Evolutionary conservation across 2,113 vertebrate species (phyloP).

Genomic region (Plecotus auritus): DNA sequence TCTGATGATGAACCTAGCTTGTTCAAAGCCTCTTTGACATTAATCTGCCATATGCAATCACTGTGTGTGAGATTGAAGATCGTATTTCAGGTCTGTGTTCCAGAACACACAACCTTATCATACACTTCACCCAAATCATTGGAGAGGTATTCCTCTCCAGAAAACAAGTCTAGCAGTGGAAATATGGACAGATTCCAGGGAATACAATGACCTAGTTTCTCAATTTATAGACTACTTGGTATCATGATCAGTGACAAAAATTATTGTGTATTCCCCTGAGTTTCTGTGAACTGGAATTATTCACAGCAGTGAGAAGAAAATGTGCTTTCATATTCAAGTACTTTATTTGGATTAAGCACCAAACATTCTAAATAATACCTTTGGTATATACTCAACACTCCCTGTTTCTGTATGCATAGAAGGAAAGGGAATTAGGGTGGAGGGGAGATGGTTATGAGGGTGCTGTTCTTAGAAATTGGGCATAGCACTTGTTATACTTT

Average conservation of each 20-base stretch:
- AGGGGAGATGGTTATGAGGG: not conserved
- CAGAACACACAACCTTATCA: slow-evolving; percentile 35
- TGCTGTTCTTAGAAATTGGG: not conserved
- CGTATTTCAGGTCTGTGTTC: slow-evolving; percentile 38
- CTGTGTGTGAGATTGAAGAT: slow-evolving; percentile 15
- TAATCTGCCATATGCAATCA: slow-evolving; percentile 61
- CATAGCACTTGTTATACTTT: not conserved
- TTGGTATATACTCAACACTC: not conserved
- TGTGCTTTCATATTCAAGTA: not conserved
- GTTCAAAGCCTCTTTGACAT: slow-evolving; percentile 47
- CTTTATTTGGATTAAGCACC: not conserved
- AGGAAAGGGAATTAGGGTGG: not conserved
- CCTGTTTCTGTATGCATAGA: not conserved
- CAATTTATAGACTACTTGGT: not conserved
- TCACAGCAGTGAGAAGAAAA: not conserved
- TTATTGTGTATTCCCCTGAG: not conserved
- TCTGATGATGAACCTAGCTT: slow-evolving; percentile 53
- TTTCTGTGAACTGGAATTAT: slow-evolving; percentile 11
- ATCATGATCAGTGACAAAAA: slow-evolving; percentile 5
- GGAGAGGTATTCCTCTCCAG: not conserved
- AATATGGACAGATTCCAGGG: not conserved
- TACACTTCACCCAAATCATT: not conserved
- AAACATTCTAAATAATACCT: not conserved
- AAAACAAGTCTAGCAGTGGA: not conserved
- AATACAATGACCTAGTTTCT: not conserved